Conservation (phyloP, 2,888 invertebrate species). For the Tryphoninae sp. region DNA sequence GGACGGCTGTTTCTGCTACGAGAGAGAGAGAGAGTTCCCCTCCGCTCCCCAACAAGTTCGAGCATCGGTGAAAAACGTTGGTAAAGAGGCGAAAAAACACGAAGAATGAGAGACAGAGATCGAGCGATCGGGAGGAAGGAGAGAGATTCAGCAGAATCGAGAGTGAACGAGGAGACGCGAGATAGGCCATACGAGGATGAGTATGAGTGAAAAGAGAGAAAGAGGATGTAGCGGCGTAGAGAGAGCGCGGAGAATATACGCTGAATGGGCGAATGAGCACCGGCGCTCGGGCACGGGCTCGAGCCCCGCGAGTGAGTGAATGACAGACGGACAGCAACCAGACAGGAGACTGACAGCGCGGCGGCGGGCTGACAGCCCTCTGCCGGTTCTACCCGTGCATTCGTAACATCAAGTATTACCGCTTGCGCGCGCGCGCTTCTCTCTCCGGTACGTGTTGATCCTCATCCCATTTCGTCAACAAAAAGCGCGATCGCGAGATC, state of each 20-base stretch:
- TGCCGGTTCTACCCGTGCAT: constrained; percentile 68
- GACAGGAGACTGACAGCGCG: constrained; percentile 83
- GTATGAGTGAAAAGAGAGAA: constrained; percentile 31
- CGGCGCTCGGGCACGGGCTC: constrained; percentile 68
- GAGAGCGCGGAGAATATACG: constrained; percentile 39
- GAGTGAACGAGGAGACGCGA: constrained; percentile 54
- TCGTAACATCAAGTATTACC: constrained; percentile 82
- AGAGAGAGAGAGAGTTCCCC: constrained; percentile 13
- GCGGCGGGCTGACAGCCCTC: constrained; percentile 82
- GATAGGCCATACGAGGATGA: constrained; percentile 13
- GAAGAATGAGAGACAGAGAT: constrained; percentile 43
- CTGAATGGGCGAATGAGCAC: constrained; percentile 71
- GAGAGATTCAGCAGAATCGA: constrained; percentile 42
- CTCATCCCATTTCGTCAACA: constrained; percentile 76
- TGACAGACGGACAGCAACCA: constrained; percentile 81
- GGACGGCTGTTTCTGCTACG: constrained; percentile 43
- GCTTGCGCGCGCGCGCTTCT: constrained; percentile 72
- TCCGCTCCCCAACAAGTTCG: constrained; percentile 68
- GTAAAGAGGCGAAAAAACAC: constrained; percentile 55
- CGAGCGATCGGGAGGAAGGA: background rate
- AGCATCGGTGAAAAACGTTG: constrained; percentile 65
- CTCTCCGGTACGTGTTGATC: constrained; percentile 77
- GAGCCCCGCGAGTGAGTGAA: constrained; percentile 68
- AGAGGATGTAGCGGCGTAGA: constrained; percentile 63
- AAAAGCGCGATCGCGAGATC: constrained; percentile 68